A percentile compares a stretch with the other conserved stretches of the same genome.
phyloP scores from a whole-genome alignment of 2,113 vertebrate genomes.

The Pollimyrus isidori region DNA sequence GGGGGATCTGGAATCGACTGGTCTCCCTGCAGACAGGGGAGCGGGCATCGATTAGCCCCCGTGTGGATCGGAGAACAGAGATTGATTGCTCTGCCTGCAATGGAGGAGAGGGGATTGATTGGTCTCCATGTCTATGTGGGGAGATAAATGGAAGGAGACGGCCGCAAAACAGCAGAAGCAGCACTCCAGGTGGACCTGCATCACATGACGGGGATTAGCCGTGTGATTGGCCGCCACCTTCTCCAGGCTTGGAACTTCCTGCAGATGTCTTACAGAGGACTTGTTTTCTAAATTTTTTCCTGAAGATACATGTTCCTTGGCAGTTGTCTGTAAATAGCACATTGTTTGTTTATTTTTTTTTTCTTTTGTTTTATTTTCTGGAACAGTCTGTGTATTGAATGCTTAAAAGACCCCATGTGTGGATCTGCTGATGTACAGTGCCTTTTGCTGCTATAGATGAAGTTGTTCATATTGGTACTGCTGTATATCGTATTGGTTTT shows the following conservation, averaged over 20 bases:
- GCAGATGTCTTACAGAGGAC: conserved; percentile 7
- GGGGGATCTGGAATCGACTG: conserved; percentile 11
- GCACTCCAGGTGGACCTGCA: background rate
- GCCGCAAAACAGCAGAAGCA: conserved; percentile 1
- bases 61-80: background rate
- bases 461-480: conserved; percentile 74
- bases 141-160: conserved; percentile 7
- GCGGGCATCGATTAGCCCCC: conserved; percentile 4
- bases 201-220: conserved; percentile 2
- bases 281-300: conserved; percentile 20
- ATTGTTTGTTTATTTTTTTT: background rate
- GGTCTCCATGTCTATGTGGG: conserved; percentile 6
- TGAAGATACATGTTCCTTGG: conserved; percentile 16
- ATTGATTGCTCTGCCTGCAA: conserved; percentile 14
- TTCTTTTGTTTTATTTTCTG: conserved; percentile 11
- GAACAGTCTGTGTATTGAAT: conserved; percentile 27
- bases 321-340: conserved; percentile 23
- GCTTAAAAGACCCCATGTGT: conserved; percentile 61
- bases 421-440: conserved; percentile 85
- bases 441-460: conserved; percentile 84
- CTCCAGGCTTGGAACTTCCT: background rate
- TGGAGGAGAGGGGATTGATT: background rate
- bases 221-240: background rate
- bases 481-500: conserved; percentile 74
- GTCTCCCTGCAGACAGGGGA: background rate